Evolutionary conservation across 1,140 invertebrate genomes (phyloP).

Genomic region (Physella acuta): DNA sequence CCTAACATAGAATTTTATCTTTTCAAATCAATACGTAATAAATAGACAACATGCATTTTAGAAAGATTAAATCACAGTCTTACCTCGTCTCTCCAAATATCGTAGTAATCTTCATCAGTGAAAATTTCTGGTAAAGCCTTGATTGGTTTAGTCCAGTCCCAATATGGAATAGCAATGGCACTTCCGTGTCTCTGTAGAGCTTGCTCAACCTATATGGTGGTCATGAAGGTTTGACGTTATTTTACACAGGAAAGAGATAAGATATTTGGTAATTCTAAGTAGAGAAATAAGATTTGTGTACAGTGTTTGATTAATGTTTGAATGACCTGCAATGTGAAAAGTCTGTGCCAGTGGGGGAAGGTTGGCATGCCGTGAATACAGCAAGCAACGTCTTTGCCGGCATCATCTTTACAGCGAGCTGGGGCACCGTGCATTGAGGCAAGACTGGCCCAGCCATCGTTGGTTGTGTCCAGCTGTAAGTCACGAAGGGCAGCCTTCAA

Average conservation of each 20-base stretch:
- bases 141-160: conserved; percentile 30
- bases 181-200: no score
- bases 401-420: conserved; percentile 21
- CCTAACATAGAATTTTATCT: not conserved
- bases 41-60: not conserved
- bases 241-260: no score
- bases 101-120: conserved; percentile 16
- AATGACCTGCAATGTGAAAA: conserved; percentile 30
- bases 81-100: conserved; percentile 19
- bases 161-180: conserved; percentile 29
- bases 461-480: conserved; percentile 20
- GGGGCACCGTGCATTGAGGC: conserved; percentile 28
- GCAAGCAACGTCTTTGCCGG: conserved; percentile 22
- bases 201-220: conserved; percentile 20
- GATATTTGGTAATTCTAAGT: no score
- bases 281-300: no score
- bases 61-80: not conserved
- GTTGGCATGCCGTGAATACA: conserved; percentile 34
- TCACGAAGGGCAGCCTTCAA: conserved; percentile 22
- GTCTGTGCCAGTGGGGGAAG: conserved; percentile 37
- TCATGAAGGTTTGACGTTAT: no score
- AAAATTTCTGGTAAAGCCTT: conserved; percentile 20
- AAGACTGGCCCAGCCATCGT: conserved; percentile 17
- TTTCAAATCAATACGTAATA: not conserved
- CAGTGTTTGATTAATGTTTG: no score